Evolutionary conservation across 2,113 vertebrate genomes (phyloP), one percentile per base, ranked within the genome.

Genomic region (Centropristis striata): DNA sequence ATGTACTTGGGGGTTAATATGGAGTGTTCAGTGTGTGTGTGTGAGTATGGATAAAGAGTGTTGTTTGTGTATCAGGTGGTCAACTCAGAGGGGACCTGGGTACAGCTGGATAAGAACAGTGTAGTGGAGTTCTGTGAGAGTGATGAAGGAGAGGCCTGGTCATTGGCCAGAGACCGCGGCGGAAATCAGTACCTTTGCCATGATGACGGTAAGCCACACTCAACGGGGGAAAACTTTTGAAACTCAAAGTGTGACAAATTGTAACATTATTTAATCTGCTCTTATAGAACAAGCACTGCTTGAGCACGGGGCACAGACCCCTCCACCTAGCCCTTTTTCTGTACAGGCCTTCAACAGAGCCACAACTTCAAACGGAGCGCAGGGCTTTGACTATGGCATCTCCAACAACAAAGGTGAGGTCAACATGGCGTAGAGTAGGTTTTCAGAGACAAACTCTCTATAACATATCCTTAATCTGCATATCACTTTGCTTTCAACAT

Each of bases 61-160:
- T 85, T 95, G 86, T 97, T 88, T 97, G 92, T 96, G 88, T 90
- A 89, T 90, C 95, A 99, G 98, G 98, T 99, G 92, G 96, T 97
- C 91, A 99, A 97, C 96, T 95, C 97, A 71, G 98, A 99, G 95
- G 98, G 98, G 84, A 96, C 97, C 0, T 99, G 98, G 98, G 97
- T 99, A 67, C 98, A 99, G 77, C 96, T 99, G 96, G 98, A 99
- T 96, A 98, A 99, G 95, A 99, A 97, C 96, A 99, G 98, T 93
- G 98, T 99, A 89, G 97, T 99, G 93, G 98, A 99, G 89, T 99
- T 98, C 95, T 99, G 98, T 95, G 98, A 99, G 94, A 99, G 97
- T 73, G 98, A 99, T 89, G 98, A 99, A 90, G 98, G 98, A 41
- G 98, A 99, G 87, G 98, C 98, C 1, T 99, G 98, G 98, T 99